Conservation (phyloP, 2,113 vertebrate genomes). For the Rhombomys opimus region DNA sequence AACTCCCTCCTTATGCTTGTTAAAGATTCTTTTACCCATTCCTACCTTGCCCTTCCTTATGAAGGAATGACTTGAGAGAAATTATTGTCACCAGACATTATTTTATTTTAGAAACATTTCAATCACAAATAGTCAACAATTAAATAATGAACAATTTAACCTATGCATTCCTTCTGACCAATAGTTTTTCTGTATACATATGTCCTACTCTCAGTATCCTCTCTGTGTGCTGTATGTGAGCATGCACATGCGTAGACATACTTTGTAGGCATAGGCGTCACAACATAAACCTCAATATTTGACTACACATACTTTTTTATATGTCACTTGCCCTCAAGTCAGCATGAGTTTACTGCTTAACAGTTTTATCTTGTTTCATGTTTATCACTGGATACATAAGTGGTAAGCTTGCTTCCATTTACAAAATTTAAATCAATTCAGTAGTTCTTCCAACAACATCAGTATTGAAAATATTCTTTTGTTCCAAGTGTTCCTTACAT, state of each 20-base stretch:
- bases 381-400: not conserved
- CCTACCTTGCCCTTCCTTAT: not conserved
- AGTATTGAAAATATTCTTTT: not conserved
- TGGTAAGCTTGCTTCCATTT: not conserved
- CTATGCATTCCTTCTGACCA: not conserved
- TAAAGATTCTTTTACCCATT: not conserved
- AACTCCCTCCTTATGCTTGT: not conserved
- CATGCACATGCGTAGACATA: not conserved
- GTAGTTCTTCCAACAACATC: not conserved
- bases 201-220: not conserved
- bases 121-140: not conserved
- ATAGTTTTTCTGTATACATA: not conserved
- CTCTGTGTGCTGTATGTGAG: not conserved
- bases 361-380: not conserved
- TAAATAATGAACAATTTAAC: not conserved
- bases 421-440: not conserved
- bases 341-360: not conserved
- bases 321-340: not conserved
- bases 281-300: not conserved
- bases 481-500: not conserved
- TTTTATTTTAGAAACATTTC: conserved; percentile 37
- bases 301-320: not conserved
- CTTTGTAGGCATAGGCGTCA: not conserved
- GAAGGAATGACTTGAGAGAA: not conserved
- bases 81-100: not conserved